Percentiles rank a stretch among this genome's conserved stretches.
Conservation (phyloP, 2,797 vertebrate genomes). For the Lepidocolaptes lacrymiger region DNA sequence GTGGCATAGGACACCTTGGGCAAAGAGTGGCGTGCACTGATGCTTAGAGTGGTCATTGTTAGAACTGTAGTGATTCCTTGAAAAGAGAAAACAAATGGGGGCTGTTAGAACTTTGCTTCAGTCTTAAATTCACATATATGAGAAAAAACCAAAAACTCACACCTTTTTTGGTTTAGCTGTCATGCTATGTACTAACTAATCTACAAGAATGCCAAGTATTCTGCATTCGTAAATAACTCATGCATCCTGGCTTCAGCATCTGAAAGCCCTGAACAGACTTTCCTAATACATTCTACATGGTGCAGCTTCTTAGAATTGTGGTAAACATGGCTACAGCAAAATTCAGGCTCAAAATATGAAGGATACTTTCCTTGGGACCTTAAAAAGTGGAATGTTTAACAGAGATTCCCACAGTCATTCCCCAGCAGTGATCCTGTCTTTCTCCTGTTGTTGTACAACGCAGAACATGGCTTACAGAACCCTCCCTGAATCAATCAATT, state of each 20-base stretch:
- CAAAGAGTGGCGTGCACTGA: slow-evolving; percentile 92
- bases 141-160: neutral
- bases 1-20: slow-evolving; percentile 96
- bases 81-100: neutral
- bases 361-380: neutral
- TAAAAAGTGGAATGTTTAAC: neutral
- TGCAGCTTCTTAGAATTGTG: neutral
- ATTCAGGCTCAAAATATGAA: neutral
- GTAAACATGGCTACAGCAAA: neutral
- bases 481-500: neutral
- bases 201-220: neutral
- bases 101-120: neutral
- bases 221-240: neutral
- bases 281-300: neutral
- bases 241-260: neutral
- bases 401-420: neutral
- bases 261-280: neutral
- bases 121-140: neutral
- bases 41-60: slow-evolving; percentile 95
- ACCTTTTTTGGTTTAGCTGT: neutral
- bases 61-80: slow-evolving; percentile 94
- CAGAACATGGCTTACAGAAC: neutral
- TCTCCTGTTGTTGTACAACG: neutral
- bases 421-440: neutral
- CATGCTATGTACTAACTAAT: neutral